Conservation (phyloP, 2,113 vertebrate genomes). For the Vulpes ferrilata region DNA sequence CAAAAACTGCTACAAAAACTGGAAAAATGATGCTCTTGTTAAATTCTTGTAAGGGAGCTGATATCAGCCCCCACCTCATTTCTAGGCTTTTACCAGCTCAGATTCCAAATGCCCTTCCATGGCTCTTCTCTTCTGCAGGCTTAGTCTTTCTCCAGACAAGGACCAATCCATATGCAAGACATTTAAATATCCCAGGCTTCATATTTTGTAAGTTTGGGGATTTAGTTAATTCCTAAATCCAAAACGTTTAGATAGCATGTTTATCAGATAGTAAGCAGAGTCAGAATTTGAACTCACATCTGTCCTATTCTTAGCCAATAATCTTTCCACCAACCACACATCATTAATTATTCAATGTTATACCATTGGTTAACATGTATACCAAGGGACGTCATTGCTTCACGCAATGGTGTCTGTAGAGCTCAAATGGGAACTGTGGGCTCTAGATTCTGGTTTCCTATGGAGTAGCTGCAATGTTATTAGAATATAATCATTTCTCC, state of each 20-base stretch:
- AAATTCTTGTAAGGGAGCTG: neutral
- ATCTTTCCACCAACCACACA: neutral
- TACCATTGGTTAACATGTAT: rapidly evolving
- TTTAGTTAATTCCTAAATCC: neutral
- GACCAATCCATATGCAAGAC: neutral
- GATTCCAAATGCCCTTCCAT: neutral
- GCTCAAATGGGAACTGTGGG: neutral
- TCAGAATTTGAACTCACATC: neutral
- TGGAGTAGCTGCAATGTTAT: neutral
- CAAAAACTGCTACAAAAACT: neutral
- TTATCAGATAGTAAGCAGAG: neutral
- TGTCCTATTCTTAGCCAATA: neutral
- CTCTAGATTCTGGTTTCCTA: neutral
- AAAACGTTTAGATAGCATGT: neutral
- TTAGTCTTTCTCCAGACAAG: neutral
- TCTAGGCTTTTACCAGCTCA: neutral
- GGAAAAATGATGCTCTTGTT: neutral
- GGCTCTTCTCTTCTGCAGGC: neutral
- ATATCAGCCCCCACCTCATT: neutral
- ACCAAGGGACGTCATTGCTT: neutral
- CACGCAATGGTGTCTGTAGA: neutral
- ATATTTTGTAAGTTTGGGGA: neutral
- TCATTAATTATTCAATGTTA: neutral
- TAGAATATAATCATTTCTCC: neutral
- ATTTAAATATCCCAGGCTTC: neutral